These are phyloP conservation scores for Neoniphon sammara DNA, from an alignment of 2,797 vertebrate species.

Conservation along the genomic window DNA sequence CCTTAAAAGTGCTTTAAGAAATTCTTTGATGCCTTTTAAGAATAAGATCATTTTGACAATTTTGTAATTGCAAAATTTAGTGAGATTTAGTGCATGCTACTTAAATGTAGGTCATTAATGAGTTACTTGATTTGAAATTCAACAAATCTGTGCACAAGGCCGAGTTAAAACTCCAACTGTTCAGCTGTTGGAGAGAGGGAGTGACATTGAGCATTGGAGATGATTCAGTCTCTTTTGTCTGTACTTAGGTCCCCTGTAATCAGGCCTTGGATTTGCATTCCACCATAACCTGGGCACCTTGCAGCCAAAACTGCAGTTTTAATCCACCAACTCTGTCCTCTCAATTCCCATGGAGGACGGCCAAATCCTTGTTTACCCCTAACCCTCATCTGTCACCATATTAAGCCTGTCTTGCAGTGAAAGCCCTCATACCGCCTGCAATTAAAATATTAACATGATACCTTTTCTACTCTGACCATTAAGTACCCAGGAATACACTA, in stretches of 20 bases:
- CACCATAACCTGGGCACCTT: slow-evolving; percentile 54
- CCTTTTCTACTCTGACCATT: slow-evolving; percentile 71
- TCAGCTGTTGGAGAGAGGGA: background rate
- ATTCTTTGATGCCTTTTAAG: too few relatives aligned
- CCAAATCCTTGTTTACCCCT: slow-evolving; percentile 78
- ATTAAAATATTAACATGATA: slow-evolving; percentile 82
- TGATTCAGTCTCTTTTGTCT: slow-evolving; percentile 37
- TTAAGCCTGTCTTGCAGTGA: slow-evolving; percentile 74
- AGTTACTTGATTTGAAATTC: too few relatives aligned
- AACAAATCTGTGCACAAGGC: background rate
- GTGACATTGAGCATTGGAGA: slow-evolving; percentile 31
- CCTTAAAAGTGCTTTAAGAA: too few relatives aligned
- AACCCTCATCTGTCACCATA: slow-evolving; percentile 74
- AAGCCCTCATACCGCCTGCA: slow-evolving; percentile 61
- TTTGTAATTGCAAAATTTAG: too few relatives aligned
- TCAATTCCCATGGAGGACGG: slow-evolving; percentile 69
- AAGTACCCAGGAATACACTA: slow-evolving; percentile 67
- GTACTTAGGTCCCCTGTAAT: slow-evolving; percentile 41
- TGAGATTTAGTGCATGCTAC: too few relatives aligned
- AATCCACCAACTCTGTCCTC: slow-evolving; percentile 77
- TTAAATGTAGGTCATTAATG: too few relatives aligned
- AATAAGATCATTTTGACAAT: too few relatives aligned
- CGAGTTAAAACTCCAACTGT: slow-evolving; percentile 7
- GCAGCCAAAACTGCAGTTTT: slow-evolving; percentile 70
- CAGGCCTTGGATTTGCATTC: slow-evolving; percentile 59